phyloP scores from a whole-genome alignment of 2,888 invertebrate species.

The Coremacera marginata region DNA sequence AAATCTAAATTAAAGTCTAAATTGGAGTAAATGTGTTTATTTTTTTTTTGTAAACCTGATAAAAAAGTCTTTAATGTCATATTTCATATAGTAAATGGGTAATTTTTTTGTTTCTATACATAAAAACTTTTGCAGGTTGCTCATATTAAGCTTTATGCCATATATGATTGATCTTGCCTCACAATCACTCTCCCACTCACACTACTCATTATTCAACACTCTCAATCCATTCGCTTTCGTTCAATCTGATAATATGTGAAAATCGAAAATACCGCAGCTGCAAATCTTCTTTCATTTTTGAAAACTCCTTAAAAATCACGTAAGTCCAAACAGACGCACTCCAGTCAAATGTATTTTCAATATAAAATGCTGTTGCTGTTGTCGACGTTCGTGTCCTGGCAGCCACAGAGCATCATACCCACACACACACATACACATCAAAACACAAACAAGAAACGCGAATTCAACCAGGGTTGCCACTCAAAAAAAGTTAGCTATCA shows the following conservation, averaged over 20 bases:
- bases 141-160: not conserved
- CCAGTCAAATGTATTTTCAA: not conserved
- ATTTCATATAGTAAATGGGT: too few relatives aligned
- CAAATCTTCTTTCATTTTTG: slow-evolving; percentile 29
- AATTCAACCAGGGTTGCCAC: too few relatives aligned
- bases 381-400: not conserved
- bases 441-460: slow-evolving; percentile 39
- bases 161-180: not conserved
- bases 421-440: not conserved
- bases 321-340: slow-evolving; percentile 47
- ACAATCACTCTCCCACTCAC: not conserved
- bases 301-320: slow-evolving; percentile 56
- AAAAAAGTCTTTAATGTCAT: too few relatives aligned
- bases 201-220: not conserved
- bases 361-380: not conserved
- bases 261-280: too few relatives aligned
- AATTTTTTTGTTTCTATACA: too few relatives aligned
- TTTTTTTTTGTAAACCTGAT: too few relatives aligned
- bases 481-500: too few relatives aligned
- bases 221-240: not conserved
- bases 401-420: slow-evolving; percentile 34
- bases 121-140: not conserved
- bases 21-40: too few relatives aligned
- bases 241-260: too few relatives aligned
- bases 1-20: too few relatives aligned